phyloP scores from a whole-genome alignment of 2,797 vertebrate genomes.

The Hydrophis major region DNA sequence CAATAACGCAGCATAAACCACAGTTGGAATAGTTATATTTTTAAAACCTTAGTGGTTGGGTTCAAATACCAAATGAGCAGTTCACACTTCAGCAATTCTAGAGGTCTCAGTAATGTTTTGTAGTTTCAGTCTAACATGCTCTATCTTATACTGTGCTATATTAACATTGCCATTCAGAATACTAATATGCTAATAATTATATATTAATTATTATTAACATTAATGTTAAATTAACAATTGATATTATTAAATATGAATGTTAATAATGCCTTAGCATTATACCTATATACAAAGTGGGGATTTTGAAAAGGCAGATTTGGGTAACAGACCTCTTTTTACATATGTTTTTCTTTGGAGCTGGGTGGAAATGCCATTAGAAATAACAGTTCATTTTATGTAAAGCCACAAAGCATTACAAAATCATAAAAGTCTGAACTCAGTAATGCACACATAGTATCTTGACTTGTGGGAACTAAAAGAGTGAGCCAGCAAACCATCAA shows the following conservation, averaged over 20 bases:
- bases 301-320: neutral
- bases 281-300: neutral
- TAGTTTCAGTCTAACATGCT: neutral
- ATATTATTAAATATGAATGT: neutral
- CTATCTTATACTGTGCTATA: neutral
- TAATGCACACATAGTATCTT: neutral
- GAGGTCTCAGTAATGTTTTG: neutral
- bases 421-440: neutral
- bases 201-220: neutral
- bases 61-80: neutral
- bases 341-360: neutral
- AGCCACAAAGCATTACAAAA: neutral
- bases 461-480: neutral
- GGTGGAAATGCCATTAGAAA: neutral
- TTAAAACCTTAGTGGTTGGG: neutral
- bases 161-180: neutral
- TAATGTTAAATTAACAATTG: neutral
- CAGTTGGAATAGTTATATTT: neutral
- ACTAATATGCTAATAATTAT: neutral
- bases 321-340: neutral
- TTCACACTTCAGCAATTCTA: neutral
- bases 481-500: neutral
- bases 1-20: neutral
- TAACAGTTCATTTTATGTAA: neutral
- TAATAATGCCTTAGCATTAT: neutral